A percentile compares a stretch with the other conserved stretches of the same genome.
Conservation (phyloP, 2,888 invertebrate genomes). For the Erannis defoliaria region DNA sequence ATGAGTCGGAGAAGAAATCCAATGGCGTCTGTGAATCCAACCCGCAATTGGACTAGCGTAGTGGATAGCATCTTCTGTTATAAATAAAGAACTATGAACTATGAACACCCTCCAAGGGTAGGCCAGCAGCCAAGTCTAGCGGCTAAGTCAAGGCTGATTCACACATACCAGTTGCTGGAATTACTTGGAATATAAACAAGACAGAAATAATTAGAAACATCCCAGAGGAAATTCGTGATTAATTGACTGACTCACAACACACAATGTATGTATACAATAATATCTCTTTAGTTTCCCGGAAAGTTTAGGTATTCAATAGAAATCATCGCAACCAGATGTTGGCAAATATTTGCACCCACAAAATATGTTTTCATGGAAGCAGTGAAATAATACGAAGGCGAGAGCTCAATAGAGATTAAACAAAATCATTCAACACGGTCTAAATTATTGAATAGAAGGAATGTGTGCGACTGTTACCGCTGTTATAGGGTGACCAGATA, state of each 20-base stretch:
- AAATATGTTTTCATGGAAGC: constrained; percentile 7
- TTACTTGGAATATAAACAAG: background rate
- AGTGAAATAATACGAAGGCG: background rate
- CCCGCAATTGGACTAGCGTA: too few relatives aligned
- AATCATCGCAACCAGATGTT: constrained; percentile 25
- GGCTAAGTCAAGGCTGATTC: too few relatives aligned
- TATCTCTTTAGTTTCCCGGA: constrained; percentile 12
- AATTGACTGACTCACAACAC: constrained; percentile 17
- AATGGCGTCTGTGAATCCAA: too few relatives aligned
- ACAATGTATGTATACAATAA: constrained; percentile 9
- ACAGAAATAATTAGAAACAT: background rate
- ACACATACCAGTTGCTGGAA: background rate
- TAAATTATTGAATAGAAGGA: background rate
- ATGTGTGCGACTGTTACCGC: background rate
- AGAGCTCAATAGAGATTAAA: background rate
- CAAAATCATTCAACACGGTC: background rate
- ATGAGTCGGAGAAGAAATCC: too few relatives aligned
- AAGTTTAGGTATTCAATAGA: constrained; percentile 6
- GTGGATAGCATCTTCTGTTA: too few relatives aligned
- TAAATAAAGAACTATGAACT: too few relatives aligned
- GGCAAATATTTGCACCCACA: constrained; percentile 3
- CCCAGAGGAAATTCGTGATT: background rate
- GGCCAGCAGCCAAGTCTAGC: too few relatives aligned
- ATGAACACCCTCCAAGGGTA: too few relatives aligned
- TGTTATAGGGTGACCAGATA: background rate